These are phyloP conservation scores for Acropternis orthonyx DNA, from an alignment of 2,797 vertebrate species.

Conservation along the genomic window DNA sequence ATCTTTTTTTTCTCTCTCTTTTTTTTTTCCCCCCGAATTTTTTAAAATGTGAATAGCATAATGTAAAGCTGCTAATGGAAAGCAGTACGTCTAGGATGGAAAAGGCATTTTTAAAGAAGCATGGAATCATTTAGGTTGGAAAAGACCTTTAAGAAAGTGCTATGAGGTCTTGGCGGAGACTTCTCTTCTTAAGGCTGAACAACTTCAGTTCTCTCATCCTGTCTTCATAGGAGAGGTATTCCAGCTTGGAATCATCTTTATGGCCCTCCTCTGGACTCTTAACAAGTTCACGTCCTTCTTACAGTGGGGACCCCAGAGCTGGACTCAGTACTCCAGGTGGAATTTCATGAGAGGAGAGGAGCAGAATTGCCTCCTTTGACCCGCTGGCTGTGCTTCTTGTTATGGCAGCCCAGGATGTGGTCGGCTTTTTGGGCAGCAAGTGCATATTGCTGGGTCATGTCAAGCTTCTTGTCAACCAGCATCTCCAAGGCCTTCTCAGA, in stretches of 20 bases:
- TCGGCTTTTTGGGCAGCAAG: background rate
- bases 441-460: background rate
- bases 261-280: background rate
- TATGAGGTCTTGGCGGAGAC: background rate
- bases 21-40: no score
- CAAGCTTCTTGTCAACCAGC: background rate
- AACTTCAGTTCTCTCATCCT: background rate
- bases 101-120: background rate
- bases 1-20: background rate
- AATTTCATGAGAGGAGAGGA: background rate
- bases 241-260: background rate
- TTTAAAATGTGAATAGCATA: background rate
- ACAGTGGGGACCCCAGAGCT: background rate
- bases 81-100: background rate
- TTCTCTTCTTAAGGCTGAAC: background rate
- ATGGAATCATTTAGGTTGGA: background rate
- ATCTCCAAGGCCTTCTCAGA: background rate
- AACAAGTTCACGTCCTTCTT: background rate
- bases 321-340: background rate
- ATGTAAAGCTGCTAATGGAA: background rate
- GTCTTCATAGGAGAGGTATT: background rate
- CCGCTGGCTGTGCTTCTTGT: no score
- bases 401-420: background rate
- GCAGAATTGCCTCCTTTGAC: background rate
- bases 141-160: background rate